Percentiles rank a stretch among this genome's conserved stretches.
phyloP scores from a whole-genome alignment of 2,797 vertebrate genomes.

The Cossypha caffra region DNA sequence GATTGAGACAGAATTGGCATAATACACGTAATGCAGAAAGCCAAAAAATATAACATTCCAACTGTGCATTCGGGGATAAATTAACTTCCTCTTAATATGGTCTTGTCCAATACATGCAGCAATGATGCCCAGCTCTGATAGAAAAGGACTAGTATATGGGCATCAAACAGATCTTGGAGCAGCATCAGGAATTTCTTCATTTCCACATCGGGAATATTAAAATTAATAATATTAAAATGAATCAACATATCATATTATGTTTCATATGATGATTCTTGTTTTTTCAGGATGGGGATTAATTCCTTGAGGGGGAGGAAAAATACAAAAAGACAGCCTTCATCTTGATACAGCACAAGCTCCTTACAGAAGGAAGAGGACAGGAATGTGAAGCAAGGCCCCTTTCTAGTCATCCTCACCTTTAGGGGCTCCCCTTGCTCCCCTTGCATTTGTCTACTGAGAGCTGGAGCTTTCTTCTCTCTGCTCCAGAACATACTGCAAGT shows the following conservation, averaged over 20 bases:
- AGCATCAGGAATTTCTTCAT: background rate
- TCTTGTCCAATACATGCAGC: background rate
- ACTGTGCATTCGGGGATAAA: background rate
- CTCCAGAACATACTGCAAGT: background rate
- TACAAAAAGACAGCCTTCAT: background rate
- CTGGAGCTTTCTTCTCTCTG: background rate
- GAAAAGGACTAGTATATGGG: background rate
- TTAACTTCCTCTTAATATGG: background rate
- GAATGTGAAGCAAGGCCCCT: background rate
- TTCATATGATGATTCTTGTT: background rate
- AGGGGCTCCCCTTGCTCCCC: background rate
- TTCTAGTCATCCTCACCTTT: background rate
- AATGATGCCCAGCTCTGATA: background rate
- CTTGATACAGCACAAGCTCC: background rate
- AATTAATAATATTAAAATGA: background rate
- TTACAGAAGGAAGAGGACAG: background rate
- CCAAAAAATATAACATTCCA: fast-evolving
- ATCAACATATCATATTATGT: background rate
- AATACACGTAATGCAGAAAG: background rate
- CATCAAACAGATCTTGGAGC: background rate
- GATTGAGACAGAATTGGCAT: background rate
- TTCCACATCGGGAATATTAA: background rate
- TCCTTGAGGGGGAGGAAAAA: background rate
- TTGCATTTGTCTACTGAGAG: background rate
- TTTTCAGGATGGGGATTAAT: background rate